Conservation (phyloP, 2,888 invertebrate genomes). For the Phaedon cochleariae region DNA sequence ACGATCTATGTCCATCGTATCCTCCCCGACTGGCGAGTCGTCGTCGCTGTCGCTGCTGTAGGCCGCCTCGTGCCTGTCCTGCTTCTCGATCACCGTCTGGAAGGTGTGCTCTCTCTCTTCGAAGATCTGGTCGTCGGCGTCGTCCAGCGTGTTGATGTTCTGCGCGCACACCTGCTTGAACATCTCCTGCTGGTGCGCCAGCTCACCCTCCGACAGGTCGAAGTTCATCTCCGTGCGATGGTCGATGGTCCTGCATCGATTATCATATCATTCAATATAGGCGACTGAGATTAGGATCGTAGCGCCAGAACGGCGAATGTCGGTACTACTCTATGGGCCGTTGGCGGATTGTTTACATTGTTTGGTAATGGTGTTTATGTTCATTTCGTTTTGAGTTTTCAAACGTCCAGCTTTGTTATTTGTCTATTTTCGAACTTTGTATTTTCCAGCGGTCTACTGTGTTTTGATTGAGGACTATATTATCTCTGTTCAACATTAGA, state of each 20-base stretch:
- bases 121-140: slow-evolving; percentile 62
- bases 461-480: too few relatives aligned
- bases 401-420: too few relatives aligned
- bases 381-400: too few relatives aligned
- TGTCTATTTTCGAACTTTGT: too few relatives aligned
- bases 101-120: slow-evolving; percentile 63
- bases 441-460: too few relatives aligned
- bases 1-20: slow-evolving; percentile 62
- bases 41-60: slow-evolving; percentile 65
- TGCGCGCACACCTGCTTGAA: slow-evolving; percentile 69
- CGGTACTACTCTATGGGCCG: too few relatives aligned
- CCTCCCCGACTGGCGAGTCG: slow-evolving; percentile 60
- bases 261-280: too few relatives aligned
- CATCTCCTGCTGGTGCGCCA: slow-evolving; percentile 65
- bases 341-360: too few relatives aligned
- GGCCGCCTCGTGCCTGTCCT: slow-evolving; percentile 56
- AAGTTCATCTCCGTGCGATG: slow-evolving; percentile 59
- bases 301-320: too few relatives aligned
- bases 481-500: too few relatives aligned
- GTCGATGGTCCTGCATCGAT: slow-evolving; percentile 51
- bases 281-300: too few relatives aligned
- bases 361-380: too few relatives aligned
- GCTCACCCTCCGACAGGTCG: slow-evolving; percentile 63
- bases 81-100: slow-evolving; percentile 64
- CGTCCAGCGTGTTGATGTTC: slow-evolving; percentile 58